Base-by-base conservation (phyloP, 2,113 vertebrate genomes). In the Gadus chalcogrammus region DNA sequence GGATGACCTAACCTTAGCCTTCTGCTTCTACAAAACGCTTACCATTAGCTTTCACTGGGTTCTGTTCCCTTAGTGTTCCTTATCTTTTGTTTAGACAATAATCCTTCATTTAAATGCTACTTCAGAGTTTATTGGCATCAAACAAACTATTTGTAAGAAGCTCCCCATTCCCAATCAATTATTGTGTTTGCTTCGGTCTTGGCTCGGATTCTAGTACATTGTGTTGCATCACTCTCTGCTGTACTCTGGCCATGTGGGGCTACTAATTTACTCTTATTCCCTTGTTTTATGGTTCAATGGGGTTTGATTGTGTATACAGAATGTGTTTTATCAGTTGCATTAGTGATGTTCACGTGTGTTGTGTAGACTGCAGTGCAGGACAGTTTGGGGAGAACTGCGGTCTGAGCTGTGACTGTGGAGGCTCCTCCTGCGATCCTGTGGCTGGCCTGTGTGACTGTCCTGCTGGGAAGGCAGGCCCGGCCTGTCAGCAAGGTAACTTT, bases 371-470 rank as follows among this genome's bases (percentile, higher is more conserved):
- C 70, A 71, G 53, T 15, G 82, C 85, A 1, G 70, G 73, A 65
- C 85, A 64, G 68, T 92, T 90, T 4, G 89, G 87, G 12, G 56
- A 74, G 59, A 87, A 67, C 82, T 90, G 87, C 67, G 62, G 16
- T 35, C 75, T 88, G 80, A 88, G 6, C 58, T 93, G 90, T 82
- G 76, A 82, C 75, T 93, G 80, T 35, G 68, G 78, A 65, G 82
- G 71, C 76, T 84, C 74, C 2, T 66, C 77, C 0, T 93, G 93
- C 27, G 69, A 92, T 35, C 64, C 81, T 0, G 18, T 78, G 72
- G 90, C 84, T 0, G 92, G 92, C 42, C 82, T 59, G 27, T 94
- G 92, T 31, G 15, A 87, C 60, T 94, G 91, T 73, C 86, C 91
- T 61, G 78, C 84, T 75, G 91, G 92, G 58, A 93, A 85, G 73